Evolutionary conservation across 2,797 vertebrate species (phyloP).

Genomic region (Danio jaintianensis): DNA sequence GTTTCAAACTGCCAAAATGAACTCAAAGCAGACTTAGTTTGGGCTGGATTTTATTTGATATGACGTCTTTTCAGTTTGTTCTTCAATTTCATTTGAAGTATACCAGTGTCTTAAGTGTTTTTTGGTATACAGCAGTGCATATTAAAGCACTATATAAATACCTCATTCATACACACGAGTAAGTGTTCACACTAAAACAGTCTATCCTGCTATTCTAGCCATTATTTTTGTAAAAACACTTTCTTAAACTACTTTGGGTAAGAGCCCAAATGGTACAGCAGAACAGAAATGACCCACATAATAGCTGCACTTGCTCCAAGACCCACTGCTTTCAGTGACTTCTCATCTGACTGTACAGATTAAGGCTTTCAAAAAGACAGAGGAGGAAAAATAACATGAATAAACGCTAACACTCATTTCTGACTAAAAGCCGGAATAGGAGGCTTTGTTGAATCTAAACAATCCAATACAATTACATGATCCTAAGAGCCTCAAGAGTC

Average conservation of each 20-base stretch:
- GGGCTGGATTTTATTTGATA: too few relatives aligned
- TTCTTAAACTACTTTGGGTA: background rate
- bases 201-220: background rate
- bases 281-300: background rate
- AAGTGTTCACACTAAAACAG: background rate
- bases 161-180: too few relatives aligned
- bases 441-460: conserved; percentile 4
- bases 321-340: background rate
- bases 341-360: background rate
- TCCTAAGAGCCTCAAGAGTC: conserved; percentile 12
- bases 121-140: too few relatives aligned
- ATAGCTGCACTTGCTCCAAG: background rate
- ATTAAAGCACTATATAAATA: too few relatives aligned
- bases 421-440: background rate
- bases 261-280: background rate
- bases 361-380: conserved; percentile 14
- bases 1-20: too few relatives aligned
- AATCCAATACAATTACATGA: conserved; percentile 29
- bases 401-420: background rate
- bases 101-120: too few relatives aligned
- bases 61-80: too few relatives aligned
- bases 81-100: too few relatives aligned
- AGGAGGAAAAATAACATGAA: conserved; percentile 12
- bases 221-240: background rate
- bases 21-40: too few relatives aligned